Percentiles rank a stretch among this genome's conserved stretches.
Conservation (phyloP, 2,113 vertebrate genomes). For the Craseonycteris thonglongyai region DNA sequence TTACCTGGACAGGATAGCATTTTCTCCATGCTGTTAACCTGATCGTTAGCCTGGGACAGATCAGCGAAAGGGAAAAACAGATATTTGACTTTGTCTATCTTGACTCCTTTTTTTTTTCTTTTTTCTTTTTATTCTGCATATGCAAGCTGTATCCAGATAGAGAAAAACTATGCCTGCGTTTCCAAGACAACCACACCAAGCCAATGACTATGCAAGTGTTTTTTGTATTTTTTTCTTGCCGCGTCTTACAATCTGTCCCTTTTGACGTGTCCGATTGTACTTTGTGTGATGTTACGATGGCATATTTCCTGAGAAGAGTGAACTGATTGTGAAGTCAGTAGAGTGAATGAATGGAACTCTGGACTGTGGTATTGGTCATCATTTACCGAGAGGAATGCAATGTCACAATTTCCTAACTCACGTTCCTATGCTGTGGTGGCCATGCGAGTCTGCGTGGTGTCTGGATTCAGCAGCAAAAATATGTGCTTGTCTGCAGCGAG, state of each 20-base stretch:
- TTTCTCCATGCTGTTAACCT: conserved; percentile 63
- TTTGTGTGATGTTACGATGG: not conserved
- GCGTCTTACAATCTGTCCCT: not conserved
- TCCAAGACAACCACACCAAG: not conserved
- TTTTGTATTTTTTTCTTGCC: not conserved
- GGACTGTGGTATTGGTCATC: conserved; percentile 78
- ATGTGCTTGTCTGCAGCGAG: conserved; percentile 51
- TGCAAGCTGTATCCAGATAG: not conserved
- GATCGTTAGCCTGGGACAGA: conserved; percentile 58
- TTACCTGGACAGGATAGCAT: conserved; percentile 59
- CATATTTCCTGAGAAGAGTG: conserved; percentile 75
- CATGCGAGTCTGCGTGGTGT: conserved; percentile 63
- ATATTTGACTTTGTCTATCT: not conserved
- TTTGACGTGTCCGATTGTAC: not conserved
- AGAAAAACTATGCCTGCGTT: not conserved
- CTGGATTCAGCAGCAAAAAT: conserved; percentile 71
- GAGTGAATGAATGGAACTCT: conserved; percentile 75
- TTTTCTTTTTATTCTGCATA: not conserved
- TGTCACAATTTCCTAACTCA: conserved; percentile 76
- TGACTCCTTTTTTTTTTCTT: not conserved
- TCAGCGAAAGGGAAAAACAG: not conserved
- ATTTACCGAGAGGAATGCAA: conserved; percentile 75
- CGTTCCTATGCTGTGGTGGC: conserved; percentile 72
- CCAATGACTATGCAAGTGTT: not conserved
- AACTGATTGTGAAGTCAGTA: conserved; percentile 74